phyloP scores from a whole-genome alignment of 2,888 invertebrate genomes.

The Amphipyra tragopoginis region DNA sequence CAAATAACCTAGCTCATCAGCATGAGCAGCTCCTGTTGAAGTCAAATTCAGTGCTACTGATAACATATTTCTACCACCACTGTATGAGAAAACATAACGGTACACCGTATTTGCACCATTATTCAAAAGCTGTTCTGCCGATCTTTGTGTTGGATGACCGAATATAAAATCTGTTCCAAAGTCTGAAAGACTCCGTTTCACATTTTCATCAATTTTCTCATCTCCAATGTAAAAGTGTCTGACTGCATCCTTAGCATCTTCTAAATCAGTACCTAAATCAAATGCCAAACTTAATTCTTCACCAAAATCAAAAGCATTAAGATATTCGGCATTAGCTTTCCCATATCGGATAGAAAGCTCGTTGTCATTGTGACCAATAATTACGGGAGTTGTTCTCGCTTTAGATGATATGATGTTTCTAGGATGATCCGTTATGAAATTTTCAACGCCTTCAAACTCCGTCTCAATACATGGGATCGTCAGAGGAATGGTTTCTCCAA shows the following conservation, averaged over 20 bases:
- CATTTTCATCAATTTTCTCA: slow-evolving; percentile 16
- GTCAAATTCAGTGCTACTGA: slow-evolving; percentile 25
- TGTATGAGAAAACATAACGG: slow-evolving; percentile 39
- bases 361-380: slow-evolving; percentile 43
- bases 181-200: slow-evolving; percentile 13
- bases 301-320: slow-evolving; percentile 6
- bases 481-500: too few relatives aligned
- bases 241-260: slow-evolving; percentile 15
- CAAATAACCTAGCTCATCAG: slow-evolving; percentile 44
- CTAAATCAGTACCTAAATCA: slow-evolving; percentile 13
- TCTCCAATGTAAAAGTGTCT: slow-evolving; percentile 44
- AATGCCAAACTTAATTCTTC: slow-evolving; percentile 14
- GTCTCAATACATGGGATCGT: slow-evolving; percentile 45
- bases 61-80: too few relatives aligned
- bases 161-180: slow-evolving; percentile 29
- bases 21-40: slow-evolving; percentile 36
- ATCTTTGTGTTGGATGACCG: slow-evolving; percentile 28
- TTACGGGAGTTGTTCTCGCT: slow-evolving; percentile 12
- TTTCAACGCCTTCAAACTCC: slow-evolving; percentile 43
- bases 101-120: slow-evolving; percentile 30
- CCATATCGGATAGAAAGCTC: too few relatives aligned
- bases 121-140: slow-evolving; percentile 15
- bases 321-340: too few relatives aligned
- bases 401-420: slow-evolving; percentile 31
- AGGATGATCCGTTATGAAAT: slow-evolving; percentile 36